These are phyloP conservation scores for Drosophila neutralis DNA, from an alignment of 2,888 invertebrate species.

Conservation along the genomic window DNA sequence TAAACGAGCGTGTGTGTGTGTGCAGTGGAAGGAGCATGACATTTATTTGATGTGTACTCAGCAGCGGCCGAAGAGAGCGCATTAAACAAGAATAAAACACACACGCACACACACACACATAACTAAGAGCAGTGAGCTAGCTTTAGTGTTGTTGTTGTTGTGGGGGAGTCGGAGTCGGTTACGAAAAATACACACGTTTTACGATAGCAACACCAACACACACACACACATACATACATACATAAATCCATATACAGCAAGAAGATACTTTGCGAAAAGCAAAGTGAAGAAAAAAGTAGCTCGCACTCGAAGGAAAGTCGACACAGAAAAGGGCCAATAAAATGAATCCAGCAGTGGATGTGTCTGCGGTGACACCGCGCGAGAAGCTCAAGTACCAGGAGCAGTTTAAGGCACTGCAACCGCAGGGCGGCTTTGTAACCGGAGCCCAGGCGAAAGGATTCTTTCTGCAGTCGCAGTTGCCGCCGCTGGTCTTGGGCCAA, in stretches of 20 bases:
- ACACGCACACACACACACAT: conserved; percentile 51
- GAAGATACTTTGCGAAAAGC: conserved; percentile 27
- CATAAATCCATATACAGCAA: conserved; percentile 8
- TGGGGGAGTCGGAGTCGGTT: conserved; percentile 56
- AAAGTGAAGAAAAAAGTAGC: conserved; percentile 15
- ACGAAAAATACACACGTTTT: conserved; percentile 52
- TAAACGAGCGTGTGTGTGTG: conserved; percentile 44
- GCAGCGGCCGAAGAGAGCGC: conserved; percentile 67
- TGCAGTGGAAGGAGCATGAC: conserved; percentile 57
- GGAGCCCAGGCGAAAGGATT: conserved; percentile 97
- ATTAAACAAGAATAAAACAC: conserved; percentile 62
- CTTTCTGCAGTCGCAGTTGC: conserved; percentile 95
- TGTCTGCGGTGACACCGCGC: conserved; percentile 94
- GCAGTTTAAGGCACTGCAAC: conserved; percentile 95
- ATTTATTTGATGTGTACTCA: conserved; percentile 71
- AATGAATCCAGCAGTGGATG: conserved; percentile 87
- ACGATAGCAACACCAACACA: conserved; percentile 13
- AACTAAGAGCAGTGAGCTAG: conserved; percentile 35
- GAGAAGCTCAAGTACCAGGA: conserved; percentile 95
- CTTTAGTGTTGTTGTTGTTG: conserved; percentile 34
- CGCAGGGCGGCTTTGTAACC: conserved; percentile 93
- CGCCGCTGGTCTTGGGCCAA: conserved; percentile 94
- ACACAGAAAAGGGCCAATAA: conserved; percentile 30
- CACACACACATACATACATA: conserved; percentile 13
- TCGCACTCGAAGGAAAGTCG: conserved; percentile 27